phyloP scores from a whole-genome alignment of 2,888 invertebrate species.

The Gasteruption jaculator region DNA sequence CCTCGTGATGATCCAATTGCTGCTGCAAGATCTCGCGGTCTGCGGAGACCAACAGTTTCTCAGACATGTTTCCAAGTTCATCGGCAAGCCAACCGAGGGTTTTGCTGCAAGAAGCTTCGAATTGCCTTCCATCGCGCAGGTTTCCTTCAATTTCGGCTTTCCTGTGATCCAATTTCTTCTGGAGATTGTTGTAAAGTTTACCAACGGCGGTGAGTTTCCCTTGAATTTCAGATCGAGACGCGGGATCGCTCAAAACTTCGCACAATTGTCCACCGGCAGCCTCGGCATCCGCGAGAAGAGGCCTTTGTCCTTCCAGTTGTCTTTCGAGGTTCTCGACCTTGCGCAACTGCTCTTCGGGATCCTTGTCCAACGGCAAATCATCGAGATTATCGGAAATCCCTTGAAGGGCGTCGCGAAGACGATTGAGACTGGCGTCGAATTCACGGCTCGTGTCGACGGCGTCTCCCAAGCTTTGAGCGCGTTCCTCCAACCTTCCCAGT shows the following conservation, averaged over 20 bases:
- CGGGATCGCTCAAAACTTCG: constrained; percentile 83
- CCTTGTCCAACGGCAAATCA: constrained; percentile 72
- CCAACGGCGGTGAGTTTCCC: constrained; percentile 82
- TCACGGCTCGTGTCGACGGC: constrained; percentile 90
- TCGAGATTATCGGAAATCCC: constrained; percentile 84
- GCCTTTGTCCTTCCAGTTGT: constrained; percentile 84
- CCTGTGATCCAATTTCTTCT: constrained; percentile 82
- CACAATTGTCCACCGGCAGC: constrained; percentile 86
- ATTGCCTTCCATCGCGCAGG: constrained; percentile 81
- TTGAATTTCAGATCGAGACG: constrained; percentile 86
- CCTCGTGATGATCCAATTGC: constrained; percentile 83
- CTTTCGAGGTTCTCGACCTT: constrained; percentile 85
- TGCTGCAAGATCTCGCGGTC: constrained; percentile 76
- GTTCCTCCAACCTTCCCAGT: constrained; percentile 71
- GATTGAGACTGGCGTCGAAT: constrained; percentile 82
- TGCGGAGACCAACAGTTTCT: constrained; percentile 80
- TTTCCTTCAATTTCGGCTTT: constrained; percentile 89
- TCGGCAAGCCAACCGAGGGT: constrained; percentile 87
- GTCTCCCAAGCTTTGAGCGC: constrained; percentile 84
- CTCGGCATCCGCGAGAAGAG: constrained; percentile 81
- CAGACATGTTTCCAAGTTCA: constrained; percentile 71
- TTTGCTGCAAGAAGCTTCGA: constrained; percentile 83
- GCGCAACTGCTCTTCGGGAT: constrained; percentile 81
- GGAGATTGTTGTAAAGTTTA: constrained; percentile 81
- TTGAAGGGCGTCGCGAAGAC: constrained; percentile 82